Evolutionary conservation across 2,113 vertebrate genomes (phyloP).

Genomic region (Pelvicachromis taeniatus): DNA sequence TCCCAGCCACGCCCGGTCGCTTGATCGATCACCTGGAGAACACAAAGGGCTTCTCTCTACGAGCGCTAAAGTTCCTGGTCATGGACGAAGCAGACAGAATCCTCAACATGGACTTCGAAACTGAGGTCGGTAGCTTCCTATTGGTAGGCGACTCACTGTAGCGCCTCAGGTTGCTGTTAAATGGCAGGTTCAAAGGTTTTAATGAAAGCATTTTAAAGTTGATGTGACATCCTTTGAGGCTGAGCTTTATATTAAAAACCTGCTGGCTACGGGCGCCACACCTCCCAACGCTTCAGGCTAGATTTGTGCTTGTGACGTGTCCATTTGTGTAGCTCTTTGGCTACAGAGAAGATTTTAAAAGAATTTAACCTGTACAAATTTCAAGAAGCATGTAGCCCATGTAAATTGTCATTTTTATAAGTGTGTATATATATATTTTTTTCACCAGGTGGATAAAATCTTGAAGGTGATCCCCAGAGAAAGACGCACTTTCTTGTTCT

Average conservation of each 20-base stretch:
- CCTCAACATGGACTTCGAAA: constrained; percentile 99
- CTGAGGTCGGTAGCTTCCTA: constrained; percentile 77
- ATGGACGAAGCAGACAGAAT: constrained; percentile 98
- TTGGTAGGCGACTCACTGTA: rapidly evolving
- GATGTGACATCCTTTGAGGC: not conserved
- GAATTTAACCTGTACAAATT: not conserved
- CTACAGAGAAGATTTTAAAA: rapidly evolving
- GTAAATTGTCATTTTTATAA: not conserved
- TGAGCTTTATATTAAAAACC: not conserved
- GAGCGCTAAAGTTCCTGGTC: constrained; percentile 90
- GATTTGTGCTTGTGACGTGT: not conserved
- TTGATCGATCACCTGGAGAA: constrained; percentile 96
- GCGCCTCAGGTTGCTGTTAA: not conserved
- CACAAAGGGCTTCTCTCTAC: constrained; percentile 92
- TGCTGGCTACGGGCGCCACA: not conserved
- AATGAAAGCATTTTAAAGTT: not conserved
- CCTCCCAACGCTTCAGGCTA: not conserved
- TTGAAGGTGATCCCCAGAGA: constrained; percentile 95
- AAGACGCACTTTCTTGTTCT: constrained; percentile 91
- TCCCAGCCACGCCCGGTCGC: constrained; percentile 89
- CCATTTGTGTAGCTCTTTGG: not conserved
- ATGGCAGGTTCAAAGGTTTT: not conserved
- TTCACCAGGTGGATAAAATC: constrained; percentile 91
- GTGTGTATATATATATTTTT: not conserved
- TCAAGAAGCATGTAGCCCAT: not conserved